A percentile compares a stretch with the other conserved stretches of the same genome.
Evolutionary conservation across 1,140 invertebrate genomes (phyloP).

Genomic region (Lordiphosa mommai): DNA sequence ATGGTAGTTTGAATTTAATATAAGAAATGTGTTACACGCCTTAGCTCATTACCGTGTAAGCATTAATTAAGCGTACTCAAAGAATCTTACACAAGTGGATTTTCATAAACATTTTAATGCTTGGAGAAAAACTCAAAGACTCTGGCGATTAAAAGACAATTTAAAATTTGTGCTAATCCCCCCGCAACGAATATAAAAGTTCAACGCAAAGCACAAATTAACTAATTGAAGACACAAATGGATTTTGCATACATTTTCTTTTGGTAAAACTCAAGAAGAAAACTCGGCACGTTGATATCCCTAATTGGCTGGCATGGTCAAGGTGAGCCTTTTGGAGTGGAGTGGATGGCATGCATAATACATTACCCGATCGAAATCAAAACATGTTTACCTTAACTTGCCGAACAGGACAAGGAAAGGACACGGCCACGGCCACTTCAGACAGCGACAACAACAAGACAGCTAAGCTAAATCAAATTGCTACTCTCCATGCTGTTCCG

Average conservation of each 20-base stretch:
- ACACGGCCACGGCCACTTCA: slow-evolving; percentile 5
- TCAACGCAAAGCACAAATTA: slow-evolving; percentile 36
- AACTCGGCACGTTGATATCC: slow-evolving; percentile 4
- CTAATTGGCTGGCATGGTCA: slow-evolving; percentile 10
- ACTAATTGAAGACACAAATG: slow-evolving; percentile 55
- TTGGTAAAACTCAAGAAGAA: slow-evolving; percentile 19
- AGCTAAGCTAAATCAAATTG: slow-evolving; percentile 11
- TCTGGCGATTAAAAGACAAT: slow-evolving; percentile 28
- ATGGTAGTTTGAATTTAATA: too few species aligned
- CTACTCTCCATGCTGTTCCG: not conserved
- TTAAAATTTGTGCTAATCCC: slow-evolving; percentile 35
- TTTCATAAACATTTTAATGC: too few species aligned
- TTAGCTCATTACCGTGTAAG: too few species aligned
- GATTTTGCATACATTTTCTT: slow-evolving; percentile 57
- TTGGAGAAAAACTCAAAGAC: slow-evolving; percentile 1
- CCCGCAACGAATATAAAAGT: not conserved
- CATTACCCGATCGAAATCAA: slow-evolving; percentile 61
- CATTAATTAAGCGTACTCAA: too few species aligned
- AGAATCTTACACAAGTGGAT: too few species aligned
- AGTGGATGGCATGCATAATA: slow-evolving; percentile 49
- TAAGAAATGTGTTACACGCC: too few species aligned
- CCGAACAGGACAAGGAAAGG: slow-evolving; percentile 2
- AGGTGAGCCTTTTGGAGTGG: not conserved
- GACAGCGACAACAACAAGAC: slow-evolving; percentile 11
- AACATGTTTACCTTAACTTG: slow-evolving; percentile 53